Evolutionary conservation across 30 jellyfish, hydroid and myxozoan genomes (phyloP).

Genomic region (Cassiopea xamachana): DNA sequence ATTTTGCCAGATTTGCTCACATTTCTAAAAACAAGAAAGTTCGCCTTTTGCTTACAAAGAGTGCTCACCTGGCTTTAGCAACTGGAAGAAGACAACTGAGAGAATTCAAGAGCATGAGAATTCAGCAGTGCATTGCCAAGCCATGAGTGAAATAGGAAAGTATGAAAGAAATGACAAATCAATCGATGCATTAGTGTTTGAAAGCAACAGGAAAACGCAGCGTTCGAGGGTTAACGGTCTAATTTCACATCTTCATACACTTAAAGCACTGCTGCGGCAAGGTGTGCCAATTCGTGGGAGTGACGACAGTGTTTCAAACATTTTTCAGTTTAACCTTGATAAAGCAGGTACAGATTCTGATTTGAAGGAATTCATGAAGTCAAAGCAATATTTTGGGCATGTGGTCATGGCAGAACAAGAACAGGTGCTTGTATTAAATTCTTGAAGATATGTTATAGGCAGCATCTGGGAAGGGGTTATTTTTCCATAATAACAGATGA

Average conservation of each 20-base stretch:
- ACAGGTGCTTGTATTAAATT: neutral
- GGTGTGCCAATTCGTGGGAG: slow-evolving; percentile 60
- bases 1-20: neutral
- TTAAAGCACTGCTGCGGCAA: slow-evolving; percentile 53
- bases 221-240: slow-evolving; percentile 11
- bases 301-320: slow-evolving; percentile 49
- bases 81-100: slow-evolving; percentile 26
- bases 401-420: neutral
- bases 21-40: neutral
- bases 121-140: neutral
- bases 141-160: neutral
- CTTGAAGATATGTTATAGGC: slow-evolving; percentile 10
- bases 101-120: slow-evolving; percentile 1
- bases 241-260: slow-evolving; percentile 7
- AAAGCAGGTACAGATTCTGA: slow-evolving; percentile 30
- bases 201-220: slow-evolving; percentile 7
- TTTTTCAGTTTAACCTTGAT: slow-evolving; percentile 46
- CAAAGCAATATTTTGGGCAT: slow-evolving; percentile 24
- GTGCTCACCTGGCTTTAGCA: slow-evolving; percentile 12
- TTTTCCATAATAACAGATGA: slow-evolving; percentile 42
- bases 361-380: slow-evolving; percentile 10
- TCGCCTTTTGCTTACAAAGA: neutral
- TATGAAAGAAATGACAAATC: no score
- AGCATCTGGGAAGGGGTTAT: slow-evolving; percentile 10
- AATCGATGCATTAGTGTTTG: no score